Evolutionary conservation across 2,113 vertebrate species (phyloP).

Genomic region (Athene noctua): DNA sequence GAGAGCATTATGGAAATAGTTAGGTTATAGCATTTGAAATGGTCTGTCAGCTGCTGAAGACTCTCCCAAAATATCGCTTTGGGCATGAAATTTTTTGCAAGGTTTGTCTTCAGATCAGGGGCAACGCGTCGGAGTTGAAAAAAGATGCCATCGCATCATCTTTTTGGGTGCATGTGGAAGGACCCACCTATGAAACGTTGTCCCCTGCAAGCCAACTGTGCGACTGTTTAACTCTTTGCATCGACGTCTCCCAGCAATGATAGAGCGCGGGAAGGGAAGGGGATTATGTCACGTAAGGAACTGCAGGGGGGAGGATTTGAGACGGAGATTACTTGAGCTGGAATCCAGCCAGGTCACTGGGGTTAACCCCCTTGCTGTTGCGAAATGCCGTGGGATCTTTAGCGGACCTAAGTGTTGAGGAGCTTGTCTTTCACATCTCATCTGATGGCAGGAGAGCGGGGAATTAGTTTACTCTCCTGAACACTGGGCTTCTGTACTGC

Average conservation of each 20-base stretch:
- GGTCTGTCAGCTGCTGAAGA: neutral
- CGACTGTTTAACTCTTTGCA: neutral
- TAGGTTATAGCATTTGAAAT: neutral
- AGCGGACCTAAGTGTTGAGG: neutral
- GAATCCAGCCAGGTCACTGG: slow-evolving; percentile 11
- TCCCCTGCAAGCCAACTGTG: fast-evolving
- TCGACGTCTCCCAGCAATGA: fast-evolving
- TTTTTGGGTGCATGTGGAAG: neutral
- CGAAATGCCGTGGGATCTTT: neutral
- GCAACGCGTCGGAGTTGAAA: neutral
- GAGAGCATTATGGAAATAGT: neutral
- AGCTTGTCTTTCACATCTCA: neutral
- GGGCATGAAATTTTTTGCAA: neutral
- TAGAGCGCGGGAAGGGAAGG: neutral
- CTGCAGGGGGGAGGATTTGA: neutral
- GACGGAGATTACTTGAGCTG: neutral
- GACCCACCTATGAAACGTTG: neutral
- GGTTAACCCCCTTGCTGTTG: slow-evolving; percentile 15
- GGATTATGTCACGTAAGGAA: neutral
- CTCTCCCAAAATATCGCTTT: neutral
- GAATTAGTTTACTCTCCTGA: slow-evolving; percentile 26
- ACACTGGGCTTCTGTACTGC: neutral
- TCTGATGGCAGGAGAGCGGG: neutral
- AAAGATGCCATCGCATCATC: neutral
- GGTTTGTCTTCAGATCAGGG: neutral